Evolutionary conservation across 2,113 vertebrate species (phyloP), one percentile per base, ranked within the genome.

Genomic region (Ammodytes dubius): DNA sequence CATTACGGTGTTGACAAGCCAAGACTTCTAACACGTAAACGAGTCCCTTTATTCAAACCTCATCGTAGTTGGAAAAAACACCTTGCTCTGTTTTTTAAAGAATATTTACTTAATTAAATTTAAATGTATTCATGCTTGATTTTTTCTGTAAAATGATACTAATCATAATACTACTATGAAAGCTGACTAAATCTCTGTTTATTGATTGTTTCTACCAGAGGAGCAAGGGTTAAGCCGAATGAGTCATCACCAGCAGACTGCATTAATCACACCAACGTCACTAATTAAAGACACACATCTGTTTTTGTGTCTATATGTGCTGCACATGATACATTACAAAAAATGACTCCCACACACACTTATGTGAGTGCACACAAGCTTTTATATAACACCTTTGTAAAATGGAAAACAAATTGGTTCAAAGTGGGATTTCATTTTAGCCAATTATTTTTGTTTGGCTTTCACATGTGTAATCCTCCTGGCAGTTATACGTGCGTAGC

Each of bases 241-340:
- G 95, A 96, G 92, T 96, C 96, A 97, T 94, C 86, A 86, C 90
- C 93, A 88, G 91, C 93, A 90, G 85, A 94, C 95, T 93, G 93
- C 90, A 95, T 77, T 90, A 96, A 95, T 95, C 94, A 95, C 95
- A 94, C 93, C 93, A 91, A 95, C 93, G 93, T 95, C 94, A 88
- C 91, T 84, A 93, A 95, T 93, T 96, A 93, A 96, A 95, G 87
- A 91, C 89, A 90, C 90, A 87, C 85, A 91, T 92, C 85, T 89
- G 83, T 89, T 90, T 93, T 88, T 80, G 68, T 88, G 72, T 74
- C 57, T 4, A 66, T 82, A 68, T 58, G 80, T 74, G 80, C 63
- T 53, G 64, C 82, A 83, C 77, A 88, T 83, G 83, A 90, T 47
- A 68, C 77, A 79, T 69, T 76, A 59, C 61, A 79, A 81, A 85